Evolutionary conservation across 2,888 invertebrate species (phyloP), one percentile per base, ranked within the genome.

Genomic region (Nowickia ferox): DNA sequence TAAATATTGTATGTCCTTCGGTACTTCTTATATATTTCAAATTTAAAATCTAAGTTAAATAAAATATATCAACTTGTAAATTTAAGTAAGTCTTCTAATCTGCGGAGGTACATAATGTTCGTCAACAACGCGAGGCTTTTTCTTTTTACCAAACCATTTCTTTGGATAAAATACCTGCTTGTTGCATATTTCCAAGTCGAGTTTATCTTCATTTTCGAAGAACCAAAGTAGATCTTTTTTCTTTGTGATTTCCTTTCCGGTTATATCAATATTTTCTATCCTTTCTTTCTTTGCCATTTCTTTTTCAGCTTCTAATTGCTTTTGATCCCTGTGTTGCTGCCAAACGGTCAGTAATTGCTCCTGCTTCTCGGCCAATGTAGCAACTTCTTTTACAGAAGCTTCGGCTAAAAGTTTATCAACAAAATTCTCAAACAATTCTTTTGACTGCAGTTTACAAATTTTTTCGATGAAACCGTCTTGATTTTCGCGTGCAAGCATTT

Each of bases 181-280:
- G 90, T 92, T 94, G 89, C 95, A 95, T 88, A 97, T 96, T 91
- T 94, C 91, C 63, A 97, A 93, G 89, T 97, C 96, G 88, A 96
- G 94, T 88, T 95, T 92, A 55, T 97, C 96, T 91, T 96, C 95
- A 90, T 96, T 96, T 84, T 97, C 96, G 93, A 97, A 97, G 94
- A 96, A 97, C 96, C 96, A 96, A 72, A 96, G 90, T 87, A 94
- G 94, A 83, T 94, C 93, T 90, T 97, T 97, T 89, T 94, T 95
- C 61, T 93, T 90, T 38, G 94, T 93, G 87, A 95, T 92, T 10
- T 92, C 88, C 84, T 93, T 91, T 61, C 93, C 89, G 8, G 94
- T 92, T 63, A 91, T 93, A 51, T 95, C 94, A 88, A 96, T 93
- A 82, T 95, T 94, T 15, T 93, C 89, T 9, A 95, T 88, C 75